Base-by-base conservation (phyloP, 2,797 vertebrate genomes). In the Ceyx erithaca region DNA sequence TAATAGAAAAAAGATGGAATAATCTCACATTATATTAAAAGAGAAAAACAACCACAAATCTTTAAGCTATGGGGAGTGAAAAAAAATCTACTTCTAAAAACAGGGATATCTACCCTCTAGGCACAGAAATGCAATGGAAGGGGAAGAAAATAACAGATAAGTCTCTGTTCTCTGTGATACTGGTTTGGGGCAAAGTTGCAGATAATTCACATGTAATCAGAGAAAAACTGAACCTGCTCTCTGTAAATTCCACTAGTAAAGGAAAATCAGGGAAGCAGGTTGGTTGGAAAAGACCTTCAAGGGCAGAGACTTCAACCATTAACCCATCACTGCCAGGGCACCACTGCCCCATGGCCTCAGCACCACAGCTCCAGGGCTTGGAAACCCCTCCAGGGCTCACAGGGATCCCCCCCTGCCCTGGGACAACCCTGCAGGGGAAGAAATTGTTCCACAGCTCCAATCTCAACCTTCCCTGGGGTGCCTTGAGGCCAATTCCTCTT, bases 1-100 rank as follows among this genome's bases (percentile, higher is more conserved):
- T 90, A 94, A 88, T 88, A 88, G 91, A 64, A 87, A 92, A 92
- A 89, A 72, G 62, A 72, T 83, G 82, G 82, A 91, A 93, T 86
- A 92, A 95, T 91, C 85, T 78, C 51, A 76, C 59, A 37, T 85
- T 89, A 55, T 94, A 64, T 75, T 92, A 85, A 76, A 80, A 86
- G 67, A 88, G 67, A 62, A 93, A 93, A 96, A 80, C 90, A 92
- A 62, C 43, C 35, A 23, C 63, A 90, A 94, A 91, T 87, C 89
- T 83, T 81, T 67, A 52, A 91, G 91, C 89, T 92, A 6, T 59
- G 80, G 92, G 26, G 80, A 88, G 59, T 45, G 49, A 79, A 90
- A 94, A 96, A 86, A 35, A 35, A 11, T 5, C 35, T 84, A 62
- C 81, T 91, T 41, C 88, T 59, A 40, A 86, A 91, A 84, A 58